phyloP scores from a whole-genome alignment of 2,797 vertebrate species.

The Xenops minutus region DNA sequence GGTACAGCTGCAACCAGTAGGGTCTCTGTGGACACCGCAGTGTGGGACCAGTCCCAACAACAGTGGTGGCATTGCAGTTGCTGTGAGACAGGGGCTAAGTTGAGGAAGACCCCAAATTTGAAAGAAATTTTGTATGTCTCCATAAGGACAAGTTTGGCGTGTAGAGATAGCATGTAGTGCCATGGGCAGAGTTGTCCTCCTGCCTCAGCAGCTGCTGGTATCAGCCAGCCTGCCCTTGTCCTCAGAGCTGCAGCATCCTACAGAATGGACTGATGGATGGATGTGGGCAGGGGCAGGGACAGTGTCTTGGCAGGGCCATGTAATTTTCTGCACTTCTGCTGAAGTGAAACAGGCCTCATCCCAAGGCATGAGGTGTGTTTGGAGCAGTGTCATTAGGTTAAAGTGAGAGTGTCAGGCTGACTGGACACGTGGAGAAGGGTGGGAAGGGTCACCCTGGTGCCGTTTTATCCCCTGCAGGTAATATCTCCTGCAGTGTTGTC shows the following conservation, averaged over 20 bases:
- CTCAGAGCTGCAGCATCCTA: not conserved
- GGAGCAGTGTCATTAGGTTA: rapidly evolving
- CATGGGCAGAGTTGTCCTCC: not conserved
- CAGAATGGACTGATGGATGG: not conserved
- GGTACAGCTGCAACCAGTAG: rapidly evolving
- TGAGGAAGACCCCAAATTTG: not conserved
- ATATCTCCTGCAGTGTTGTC: rapidly evolving
- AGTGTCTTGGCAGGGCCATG: not conserved
- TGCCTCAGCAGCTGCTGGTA: not conserved
- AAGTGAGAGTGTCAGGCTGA: rapidly evolving
- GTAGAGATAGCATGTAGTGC: rapidly evolving
- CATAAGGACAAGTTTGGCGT: rapidly evolving
- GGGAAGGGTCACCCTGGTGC: not conserved
- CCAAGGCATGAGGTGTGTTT: rapidly evolving
- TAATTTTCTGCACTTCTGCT: not conserved
- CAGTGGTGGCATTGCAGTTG: rapidly evolving
- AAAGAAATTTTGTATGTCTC: not conserved
- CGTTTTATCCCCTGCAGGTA: not conserved
- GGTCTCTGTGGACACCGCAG: rapidly evolving
- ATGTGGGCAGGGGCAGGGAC: not conserved
- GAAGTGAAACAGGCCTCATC: not conserved
- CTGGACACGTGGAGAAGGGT: not conserved
- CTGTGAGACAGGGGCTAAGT: not conserved
- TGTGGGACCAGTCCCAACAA: rapidly evolving
- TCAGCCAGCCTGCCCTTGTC: not conserved